Evolutionary conservation across 1,140 invertebrate species (phyloP), one percentile per base, ranked within the genome.

Genomic region (Drosophila gunungcola): DNA sequence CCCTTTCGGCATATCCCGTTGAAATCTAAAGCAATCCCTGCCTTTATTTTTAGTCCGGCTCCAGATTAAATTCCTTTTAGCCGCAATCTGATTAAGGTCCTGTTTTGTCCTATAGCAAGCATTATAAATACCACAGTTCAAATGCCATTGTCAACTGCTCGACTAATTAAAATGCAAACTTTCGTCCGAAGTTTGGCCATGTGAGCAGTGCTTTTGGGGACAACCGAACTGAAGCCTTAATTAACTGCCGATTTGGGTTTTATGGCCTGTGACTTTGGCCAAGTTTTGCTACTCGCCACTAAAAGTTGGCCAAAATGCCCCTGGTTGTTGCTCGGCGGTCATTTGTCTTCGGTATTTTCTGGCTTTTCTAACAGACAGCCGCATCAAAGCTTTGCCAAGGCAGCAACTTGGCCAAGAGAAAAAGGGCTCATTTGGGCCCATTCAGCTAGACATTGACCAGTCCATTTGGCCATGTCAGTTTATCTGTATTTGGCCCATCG

Each of bases 391-490:
- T 21, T 21, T 21, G 16, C 16, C 16, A 21, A 32, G 27, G 13
- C 54, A 42, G n/a, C 10, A 57, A 29, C 12, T 27, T 42, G 27
- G 6, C 55, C 51, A 27, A 39, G 39, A 46, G 52, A 67, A 81
- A 65, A 82, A 60, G 36, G 68, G 70, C 54, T 58, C 57, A 63
- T 67, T 74, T 80, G 72, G 57, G 36, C 21, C 41, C 69, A 63
- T 69, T 72, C 75, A 60, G 67, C 78, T 63, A 64, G 57, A 72
- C 68, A 72, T 72, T 72, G 46, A 49, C 55, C 43, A 73, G 54
- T 75, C 75, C 73, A 70, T 83, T 83, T 79, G 46, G 46, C 52
- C 41, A 73, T 69, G 54, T 62, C 75, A 75, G 64, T 83, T 83
- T 79, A 79, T 83, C 68, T 55, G 13, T 42, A 49, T 25, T 46